Percentiles rank a stretch among this genome's conserved stretches.
These are phyloP conservation scores for Apus apus DNA, from an alignment of 2,113 vertebrate species.

Conservation along the genomic window DNA sequence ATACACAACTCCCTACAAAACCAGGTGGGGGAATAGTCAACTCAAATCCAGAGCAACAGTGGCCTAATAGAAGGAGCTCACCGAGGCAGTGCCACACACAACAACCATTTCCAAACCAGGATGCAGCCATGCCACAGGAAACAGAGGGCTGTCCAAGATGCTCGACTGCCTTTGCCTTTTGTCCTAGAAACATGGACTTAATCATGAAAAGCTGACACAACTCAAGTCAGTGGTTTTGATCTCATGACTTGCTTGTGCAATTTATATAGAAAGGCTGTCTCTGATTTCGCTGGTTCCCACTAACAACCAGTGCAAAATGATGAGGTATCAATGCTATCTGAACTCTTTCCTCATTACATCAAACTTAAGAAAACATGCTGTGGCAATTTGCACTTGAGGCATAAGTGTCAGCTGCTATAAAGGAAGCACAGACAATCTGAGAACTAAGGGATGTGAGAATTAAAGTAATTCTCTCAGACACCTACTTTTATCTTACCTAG, in stretches of 20 bases:
- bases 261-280: constrained; percentile 4
- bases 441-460: neutral
- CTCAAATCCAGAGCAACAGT: neutral
- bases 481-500: neutral
- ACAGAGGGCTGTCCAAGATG: accelerated
- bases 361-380: neutral
- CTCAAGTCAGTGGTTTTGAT: neutral
- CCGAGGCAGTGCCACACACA: neutral
- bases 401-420: neutral
- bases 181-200: constrained; percentile 15
- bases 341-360: constrained; percentile 34
- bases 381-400: constrained; percentile 21
- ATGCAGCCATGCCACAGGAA: neutral
- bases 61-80: neutral
- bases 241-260: neutral
- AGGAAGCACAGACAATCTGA: constrained; percentile 35
- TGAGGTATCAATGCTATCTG: neutral
- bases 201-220: neutral
- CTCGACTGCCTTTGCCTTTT: accelerated
- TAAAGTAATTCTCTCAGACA: neutral
- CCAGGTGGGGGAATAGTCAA: neutral
- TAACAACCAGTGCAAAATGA: neutral
- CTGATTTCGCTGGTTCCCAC: neutral
- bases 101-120: neutral
- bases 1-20: neutral